Percentiles rank a stretch among this genome's conserved stretches.
These are phyloP conservation scores for Corythaeola cristata DNA, from an alignment of 2,113 vertebrate genomes.

Conservation along the genomic window DNA sequence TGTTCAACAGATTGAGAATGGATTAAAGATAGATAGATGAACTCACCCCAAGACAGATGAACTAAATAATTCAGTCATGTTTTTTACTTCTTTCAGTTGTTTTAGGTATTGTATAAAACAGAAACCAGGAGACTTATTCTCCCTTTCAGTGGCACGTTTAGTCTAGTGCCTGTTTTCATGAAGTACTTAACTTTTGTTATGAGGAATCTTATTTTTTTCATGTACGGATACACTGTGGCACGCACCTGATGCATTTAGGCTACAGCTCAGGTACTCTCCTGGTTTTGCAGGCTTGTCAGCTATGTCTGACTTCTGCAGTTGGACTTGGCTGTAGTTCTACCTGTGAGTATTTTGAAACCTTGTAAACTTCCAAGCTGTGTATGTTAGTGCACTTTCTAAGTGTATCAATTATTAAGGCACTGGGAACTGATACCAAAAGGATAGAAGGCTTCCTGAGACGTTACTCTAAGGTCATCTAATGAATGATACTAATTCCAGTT, in stretches of 20 bases:
- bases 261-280: not conserved
- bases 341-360: not conserved
- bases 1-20: not conserved
- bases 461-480: not conserved
- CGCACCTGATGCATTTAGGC: not conserved
- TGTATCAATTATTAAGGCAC: not conserved
- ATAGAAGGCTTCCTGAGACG: not conserved
- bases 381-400: not conserved
- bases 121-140: not conserved
- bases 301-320: not conserved
- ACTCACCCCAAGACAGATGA: not conserved
- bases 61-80: not conserved
- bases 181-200: not conserved
- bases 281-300: not conserved
- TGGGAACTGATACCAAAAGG: not conserved
- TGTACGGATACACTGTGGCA: not conserved
- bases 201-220: not conserved
- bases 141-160: not conserved
- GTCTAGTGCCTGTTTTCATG: not conserved
- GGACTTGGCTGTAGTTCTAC: not conserved
- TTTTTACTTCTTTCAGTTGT: not conserved
- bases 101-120: not conserved
- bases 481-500: not conserved
- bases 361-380: not conserved
- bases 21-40: not conserved